Percentiles rank a stretch among this genome's conserved stretches.
Conservation (phyloP, 37 sponge, comb jelly and placozoan genomes). For the Chondrilla cf. caribensis region DNA sequence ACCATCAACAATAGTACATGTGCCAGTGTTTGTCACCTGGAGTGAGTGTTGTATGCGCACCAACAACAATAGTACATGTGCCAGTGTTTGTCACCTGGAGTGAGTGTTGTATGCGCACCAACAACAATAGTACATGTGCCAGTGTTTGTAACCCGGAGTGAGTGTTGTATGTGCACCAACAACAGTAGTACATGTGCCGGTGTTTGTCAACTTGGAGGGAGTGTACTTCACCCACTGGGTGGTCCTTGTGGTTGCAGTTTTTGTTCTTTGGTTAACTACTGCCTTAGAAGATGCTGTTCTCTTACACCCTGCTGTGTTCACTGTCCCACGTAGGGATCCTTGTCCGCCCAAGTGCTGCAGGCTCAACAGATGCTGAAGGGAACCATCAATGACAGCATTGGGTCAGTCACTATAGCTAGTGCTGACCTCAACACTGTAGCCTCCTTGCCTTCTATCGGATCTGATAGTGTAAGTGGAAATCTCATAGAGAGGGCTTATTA, state of each 20-base stretch:
- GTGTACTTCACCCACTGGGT: not conserved
- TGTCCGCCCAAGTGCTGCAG: conserved; percentile 59
- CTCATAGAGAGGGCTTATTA: no score
- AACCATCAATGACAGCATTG: conserved; percentile 44
- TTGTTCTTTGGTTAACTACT: not conserved
- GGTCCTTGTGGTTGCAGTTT: not conserved
- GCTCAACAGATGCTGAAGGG: conserved; percentile 59
- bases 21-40: no score
- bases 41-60: no score
- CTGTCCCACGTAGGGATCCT: conserved; percentile 25
- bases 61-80: no score
- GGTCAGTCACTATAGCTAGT: conserved; percentile 4
- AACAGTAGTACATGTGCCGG: not conserved
- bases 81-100: not conserved
- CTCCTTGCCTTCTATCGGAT: conserved; percentile 49
- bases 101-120: no score
- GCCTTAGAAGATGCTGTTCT: no score
- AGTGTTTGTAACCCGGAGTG: conserved; percentile 1
- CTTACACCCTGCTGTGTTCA: no score
- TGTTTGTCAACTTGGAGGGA: no score
- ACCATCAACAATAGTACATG: no score
- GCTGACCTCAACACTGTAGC: conserved; percentile 30
- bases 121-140: not conserved
- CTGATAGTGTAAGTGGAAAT: conserved; percentile 61
- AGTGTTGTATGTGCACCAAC: no score